Conservation (phyloP, 53 echinoderm and acorn worm genomes). For the Arbacia lixula region DNA sequence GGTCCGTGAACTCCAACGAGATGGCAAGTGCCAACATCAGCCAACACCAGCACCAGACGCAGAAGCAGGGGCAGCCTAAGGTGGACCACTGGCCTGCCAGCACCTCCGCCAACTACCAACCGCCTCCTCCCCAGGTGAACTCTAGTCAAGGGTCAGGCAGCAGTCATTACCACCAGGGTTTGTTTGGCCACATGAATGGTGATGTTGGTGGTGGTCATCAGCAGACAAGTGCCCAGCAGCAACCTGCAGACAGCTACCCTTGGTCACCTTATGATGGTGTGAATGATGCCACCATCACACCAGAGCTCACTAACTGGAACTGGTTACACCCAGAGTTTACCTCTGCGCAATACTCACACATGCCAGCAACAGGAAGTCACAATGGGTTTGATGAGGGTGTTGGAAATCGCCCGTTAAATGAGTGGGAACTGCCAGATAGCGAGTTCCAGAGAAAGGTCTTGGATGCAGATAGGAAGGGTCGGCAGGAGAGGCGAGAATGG, state of each 20-base stretch:
- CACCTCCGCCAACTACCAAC: neutral
- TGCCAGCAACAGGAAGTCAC: neutral
- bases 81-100: neutral
- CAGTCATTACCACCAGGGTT: neutral
- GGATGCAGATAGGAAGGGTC: conserved; percentile 24
- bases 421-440: conserved; percentile 23
- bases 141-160: neutral
- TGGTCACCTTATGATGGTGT: conserved; percentile 41
- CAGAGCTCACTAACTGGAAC: neutral
- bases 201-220: neutral
- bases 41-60: neutral
- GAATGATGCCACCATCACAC: neutral
- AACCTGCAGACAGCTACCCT: neutral
- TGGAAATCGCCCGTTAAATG: conserved; percentile 4
- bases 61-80: conserved; percentile 4
- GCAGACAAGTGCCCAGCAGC: no score
- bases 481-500: conserved; percentile 25
- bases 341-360: neutral
- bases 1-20: conserved; percentile 30
- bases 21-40: neutral
- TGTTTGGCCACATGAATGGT: neutral
- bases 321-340: conserved; percentile 16
- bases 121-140: neutral
- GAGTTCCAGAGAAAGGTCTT: neutral
- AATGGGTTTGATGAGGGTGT: neutral